These are phyloP conservation scores for Cremastinae sp. DNA, from an alignment of 2,888 invertebrate genomes.

Conservation along the genomic window DNA sequence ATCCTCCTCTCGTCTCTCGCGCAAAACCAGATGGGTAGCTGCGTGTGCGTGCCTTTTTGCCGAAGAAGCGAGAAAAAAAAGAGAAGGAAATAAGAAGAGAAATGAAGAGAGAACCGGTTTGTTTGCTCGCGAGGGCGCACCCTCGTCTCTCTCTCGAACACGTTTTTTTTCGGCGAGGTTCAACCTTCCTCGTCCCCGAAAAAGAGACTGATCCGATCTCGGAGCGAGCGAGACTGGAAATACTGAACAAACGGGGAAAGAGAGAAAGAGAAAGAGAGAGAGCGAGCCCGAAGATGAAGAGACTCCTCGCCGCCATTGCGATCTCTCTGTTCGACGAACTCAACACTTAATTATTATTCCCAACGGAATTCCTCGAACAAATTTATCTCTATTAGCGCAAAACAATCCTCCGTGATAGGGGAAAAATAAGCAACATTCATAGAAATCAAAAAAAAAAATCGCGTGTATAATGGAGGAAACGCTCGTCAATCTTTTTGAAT, in stretches of 20 bases:
- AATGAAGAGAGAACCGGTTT: constrained; percentile 44
- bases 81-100: constrained; percentile 1
- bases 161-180: constrained; percentile 50
- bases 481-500: not conserved
- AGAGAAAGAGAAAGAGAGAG: not conserved
- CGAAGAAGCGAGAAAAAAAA: constrained; percentile 2
- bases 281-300: not conserved
- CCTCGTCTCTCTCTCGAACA: constrained; percentile 47
- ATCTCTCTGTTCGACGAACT: constrained; percentile 40
- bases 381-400: constrained; percentile 55
- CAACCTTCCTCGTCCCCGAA: constrained; percentile 17
- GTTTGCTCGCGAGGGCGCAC: constrained; percentile 38
- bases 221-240: constrained; percentile 5
- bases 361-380: constrained; percentile 46
- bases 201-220: constrained; percentile 27
- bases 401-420: constrained; percentile 25
- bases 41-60: constrained; percentile 27
- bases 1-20: constrained; percentile 2
- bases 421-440: constrained; percentile 6
- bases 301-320: constrained; percentile 14
- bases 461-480: not conserved
- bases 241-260: constrained; percentile 16
- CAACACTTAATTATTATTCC: constrained; percentile 48
- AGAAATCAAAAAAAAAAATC: constrained; percentile 7
- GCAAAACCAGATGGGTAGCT: constrained; percentile 53